Evolutionary conservation across 2,797 vertebrate genomes (phyloP).

Genomic region (Parambassis ranga): DNA sequence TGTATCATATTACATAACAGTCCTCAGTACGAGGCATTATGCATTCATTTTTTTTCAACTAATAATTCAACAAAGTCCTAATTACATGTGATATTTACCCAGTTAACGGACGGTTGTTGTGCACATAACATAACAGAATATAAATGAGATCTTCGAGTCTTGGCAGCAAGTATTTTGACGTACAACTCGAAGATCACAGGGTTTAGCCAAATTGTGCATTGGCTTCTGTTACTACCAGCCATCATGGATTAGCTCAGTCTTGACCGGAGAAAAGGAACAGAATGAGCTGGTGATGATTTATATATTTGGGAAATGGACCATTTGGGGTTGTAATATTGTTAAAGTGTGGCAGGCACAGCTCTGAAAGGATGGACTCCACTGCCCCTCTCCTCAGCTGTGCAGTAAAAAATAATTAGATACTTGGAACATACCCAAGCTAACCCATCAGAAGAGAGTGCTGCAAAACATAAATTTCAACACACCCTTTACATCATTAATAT

Average conservation of each 20-base stretch:
- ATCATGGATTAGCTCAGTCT: conserved; percentile 18
- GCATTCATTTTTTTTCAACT: neutral
- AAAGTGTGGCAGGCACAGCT: conserved; percentile 28
- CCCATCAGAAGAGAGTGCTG: conserved; percentile 18
- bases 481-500: conserved; percentile 20
- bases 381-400: conserved; percentile 34
- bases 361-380: conserved; percentile 30
- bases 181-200: neutral
- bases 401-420: conserved; percentile 54
- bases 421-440: conserved; percentile 45
- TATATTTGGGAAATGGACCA: conserved; percentile 33
- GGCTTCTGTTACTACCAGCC: neutral
- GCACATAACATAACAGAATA: neutral
- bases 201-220: neutral
- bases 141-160: neutral
- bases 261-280: neutral
- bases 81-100: neutral
- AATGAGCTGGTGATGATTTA: conserved; percentile 15
- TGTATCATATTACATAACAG: too few relatives aligned
- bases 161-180: neutral
- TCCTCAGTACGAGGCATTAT: neutral
- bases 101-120: neutral
- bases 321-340: conserved; percentile 28
- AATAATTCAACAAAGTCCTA: neutral
- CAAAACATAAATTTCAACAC: conserved; percentile 19